Evolutionary conservation across 2,113 vertebrate genomes (phyloP), one percentile per base, ranked within the genome.

Genomic region (Gavia stellata): DNA sequence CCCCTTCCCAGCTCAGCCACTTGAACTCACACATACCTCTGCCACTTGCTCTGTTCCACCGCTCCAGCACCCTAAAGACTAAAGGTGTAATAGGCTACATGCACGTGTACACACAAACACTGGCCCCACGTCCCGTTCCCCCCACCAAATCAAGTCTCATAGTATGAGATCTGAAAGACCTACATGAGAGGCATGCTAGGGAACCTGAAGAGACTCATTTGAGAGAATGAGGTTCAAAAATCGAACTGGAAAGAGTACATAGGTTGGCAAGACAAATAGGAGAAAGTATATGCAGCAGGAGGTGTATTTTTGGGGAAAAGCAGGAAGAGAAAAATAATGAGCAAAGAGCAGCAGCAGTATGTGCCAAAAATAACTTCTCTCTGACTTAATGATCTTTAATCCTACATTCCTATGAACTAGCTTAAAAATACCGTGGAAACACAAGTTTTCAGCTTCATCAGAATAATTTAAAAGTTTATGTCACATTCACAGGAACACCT

Each of bases 101-200:
- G 0, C 14, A 3, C 0, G 9, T 0, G 0, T 9, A 19, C 9
- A 13, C 4, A 8, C 36, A 34, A 31, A 66, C n/a, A 40, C n/a
- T n/a, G n/a, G n/a, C n/a, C n/a, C n/a, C n/a, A n/a, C n/a, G n/a
- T n/a, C n/a, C n/a, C n/a, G n/a, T n/a, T n/a, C 10, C 3, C 14
- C 3, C 9, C 25, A 1, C 0, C 34, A 49, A 42, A 18, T 2
- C 44, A 29, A 16, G 38, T 31, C 23, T 49, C 34, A 31, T 3
- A 13, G 38, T 6, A 12, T 7, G n/a, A 67, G 9, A 49, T 38
- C 17, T 4, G 9, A 52, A 36, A 87, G 8, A 21, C 9, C 14
- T 3, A 21, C 0, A 0, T 1, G 10, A 33, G 8, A 80, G 14
- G 24, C 34, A 33, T 12, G 7, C 25, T 3, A 17, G 3, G 23